These are phyloP conservation scores for Petroica traversi DNA, from an alignment of 2,113 vertebrate species.

Conservation along the genomic window DNA sequence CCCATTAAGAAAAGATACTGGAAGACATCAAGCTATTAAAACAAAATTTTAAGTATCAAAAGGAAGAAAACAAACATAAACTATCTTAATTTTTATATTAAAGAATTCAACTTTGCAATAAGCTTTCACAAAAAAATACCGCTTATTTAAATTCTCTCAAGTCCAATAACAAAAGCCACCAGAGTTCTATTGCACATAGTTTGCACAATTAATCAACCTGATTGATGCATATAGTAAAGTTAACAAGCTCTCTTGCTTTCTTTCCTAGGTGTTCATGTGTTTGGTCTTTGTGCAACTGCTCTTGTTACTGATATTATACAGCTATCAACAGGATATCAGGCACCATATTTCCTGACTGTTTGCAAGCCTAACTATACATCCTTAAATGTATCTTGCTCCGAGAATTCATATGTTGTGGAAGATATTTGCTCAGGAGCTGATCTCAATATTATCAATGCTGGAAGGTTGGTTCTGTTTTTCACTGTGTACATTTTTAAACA, in stretches of 20 bases:
- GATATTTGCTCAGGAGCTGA: constrained; percentile 94
- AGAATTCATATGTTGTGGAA: constrained; percentile 92
- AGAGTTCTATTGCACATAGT: not conserved
- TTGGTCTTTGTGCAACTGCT: constrained; percentile 95
- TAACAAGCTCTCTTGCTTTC: constrained; percentile 5
- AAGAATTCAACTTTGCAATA: not conserved
- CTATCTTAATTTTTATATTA: not conserved
- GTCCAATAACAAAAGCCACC: not conserved
- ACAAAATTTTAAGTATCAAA: not conserved
- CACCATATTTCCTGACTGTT: constrained; percentile 96
- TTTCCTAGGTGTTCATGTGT: constrained; percentile 89
- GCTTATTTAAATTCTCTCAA: not conserved
- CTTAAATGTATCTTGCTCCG: constrained; percentile 90
- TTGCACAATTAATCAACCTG: not conserved
- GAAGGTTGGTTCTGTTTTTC: constrained; percentile 82
- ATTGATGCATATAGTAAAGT: not conserved
- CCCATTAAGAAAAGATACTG: not conserved
- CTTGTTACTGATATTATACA: constrained; percentile 97
- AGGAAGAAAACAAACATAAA: not conserved
- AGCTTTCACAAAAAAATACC: not conserved
- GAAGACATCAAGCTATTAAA: not conserved
- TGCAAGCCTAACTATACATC: constrained; percentile 97
- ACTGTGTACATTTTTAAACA: not conserved
- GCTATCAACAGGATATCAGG: constrained; percentile 92
- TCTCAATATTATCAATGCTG: constrained; percentile 85